Evolutionary conservation across 2,797 vertebrate species (phyloP).

Genomic region (Falco columbarius): DNA sequence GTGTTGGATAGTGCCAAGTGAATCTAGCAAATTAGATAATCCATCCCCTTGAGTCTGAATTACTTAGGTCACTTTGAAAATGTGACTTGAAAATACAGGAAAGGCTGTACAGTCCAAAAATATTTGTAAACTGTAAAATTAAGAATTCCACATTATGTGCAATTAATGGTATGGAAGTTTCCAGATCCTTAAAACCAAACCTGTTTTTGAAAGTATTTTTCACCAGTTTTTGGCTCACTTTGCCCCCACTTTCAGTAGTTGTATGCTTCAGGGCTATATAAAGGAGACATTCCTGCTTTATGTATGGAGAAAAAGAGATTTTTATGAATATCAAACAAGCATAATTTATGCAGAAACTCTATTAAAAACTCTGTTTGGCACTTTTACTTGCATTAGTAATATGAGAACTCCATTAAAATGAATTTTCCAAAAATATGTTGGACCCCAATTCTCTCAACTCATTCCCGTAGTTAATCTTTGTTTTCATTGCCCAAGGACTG

Average conservation of each 20-base stretch:
- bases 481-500: slow-evolving; percentile 41
- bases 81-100: not conserved
- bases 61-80: not conserved
- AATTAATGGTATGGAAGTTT: not conserved
- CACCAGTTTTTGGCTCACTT: not conserved
- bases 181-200: not conserved
- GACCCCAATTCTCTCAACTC: slow-evolving; percentile 31
- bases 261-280: not conserved
- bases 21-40: not conserved
- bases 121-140: not conserved
- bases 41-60: not conserved
- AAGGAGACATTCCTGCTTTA: not conserved
- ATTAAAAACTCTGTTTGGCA: slow-evolving; percentile 51
- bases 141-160: not conserved
- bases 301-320: not conserved
- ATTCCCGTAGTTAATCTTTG: slow-evolving; percentile 37
- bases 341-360: slow-evolving; percentile 50
- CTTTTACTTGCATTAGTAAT: slow-evolving; percentile 45
- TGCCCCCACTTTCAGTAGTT: not conserved
- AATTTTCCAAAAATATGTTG: slow-evolving; percentile 15
- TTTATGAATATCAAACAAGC: slow-evolving; percentile 46
- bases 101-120: not conserved
- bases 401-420: slow-evolving; percentile 36
- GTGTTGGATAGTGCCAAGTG: not conserved
- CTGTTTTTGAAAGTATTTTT: not conserved